These are phyloP conservation scores for Rhynchonema sp. DNA, from an alignment of 2,888 invertebrate genomes.

Conservation along the genomic window DNA sequence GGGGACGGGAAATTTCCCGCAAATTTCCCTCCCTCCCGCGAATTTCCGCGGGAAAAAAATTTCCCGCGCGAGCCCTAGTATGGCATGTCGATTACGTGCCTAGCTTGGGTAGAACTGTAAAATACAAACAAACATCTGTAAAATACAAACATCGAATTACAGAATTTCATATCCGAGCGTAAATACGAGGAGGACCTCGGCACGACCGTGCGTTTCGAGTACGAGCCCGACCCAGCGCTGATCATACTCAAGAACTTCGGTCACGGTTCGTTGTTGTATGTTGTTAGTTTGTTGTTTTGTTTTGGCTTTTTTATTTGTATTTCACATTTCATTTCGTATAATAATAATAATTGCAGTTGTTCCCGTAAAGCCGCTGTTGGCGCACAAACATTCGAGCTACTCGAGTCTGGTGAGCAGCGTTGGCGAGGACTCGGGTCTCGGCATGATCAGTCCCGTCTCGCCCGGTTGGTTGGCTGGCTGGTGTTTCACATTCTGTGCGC, in stretches of 20 bases:
- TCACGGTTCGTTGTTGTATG: constrained; percentile 9
- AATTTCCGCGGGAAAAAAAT: no score
- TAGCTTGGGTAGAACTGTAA: no score
- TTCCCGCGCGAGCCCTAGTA: no score
- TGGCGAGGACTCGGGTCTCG: constrained; percentile 6
- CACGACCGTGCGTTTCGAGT: constrained; percentile 22
- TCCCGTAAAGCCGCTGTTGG: constrained; percentile 1
- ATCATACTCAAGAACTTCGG: constrained; percentile 21
- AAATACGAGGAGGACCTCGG: constrained; percentile 27
- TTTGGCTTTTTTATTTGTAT: neutral
- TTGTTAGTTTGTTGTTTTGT: neutral
- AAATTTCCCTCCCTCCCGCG: no score
- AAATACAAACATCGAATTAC: no score
- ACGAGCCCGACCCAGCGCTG: constrained; percentile 21
- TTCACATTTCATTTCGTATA: neutral
- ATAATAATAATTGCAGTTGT: constrained; percentile 2
- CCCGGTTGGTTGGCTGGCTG: constrained; percentile 1
- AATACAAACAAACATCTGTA: no score
- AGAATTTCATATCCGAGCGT: constrained; percentile 23
- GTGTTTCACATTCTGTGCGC: neutral
- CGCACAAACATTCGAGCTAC: constrained; percentile 1
- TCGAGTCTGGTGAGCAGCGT: constrained; percentile 3
- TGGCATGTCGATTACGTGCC: no score
- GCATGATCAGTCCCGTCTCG: constrained; percentile 2
- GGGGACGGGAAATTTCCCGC: no score